A percentile compares a stretch with the other conserved stretches of the same genome.
Conservation (phyloP, 2,797 vertebrate species). For the Lates japonicus region DNA sequence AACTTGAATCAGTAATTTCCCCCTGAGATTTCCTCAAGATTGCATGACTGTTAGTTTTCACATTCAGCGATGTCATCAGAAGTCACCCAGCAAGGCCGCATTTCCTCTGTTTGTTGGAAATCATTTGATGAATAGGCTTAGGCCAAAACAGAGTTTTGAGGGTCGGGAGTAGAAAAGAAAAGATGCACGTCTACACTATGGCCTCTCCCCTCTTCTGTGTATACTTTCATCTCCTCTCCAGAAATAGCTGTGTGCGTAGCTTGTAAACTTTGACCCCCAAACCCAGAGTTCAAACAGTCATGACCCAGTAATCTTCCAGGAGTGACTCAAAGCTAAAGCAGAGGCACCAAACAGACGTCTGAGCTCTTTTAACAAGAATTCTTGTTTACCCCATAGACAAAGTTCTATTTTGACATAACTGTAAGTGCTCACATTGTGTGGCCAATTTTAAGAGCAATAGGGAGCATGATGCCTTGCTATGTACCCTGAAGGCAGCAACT, state of each 20-base stretch:
- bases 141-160: conserved; percentile 65
- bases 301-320: conserved; percentile 72
- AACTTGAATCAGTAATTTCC: conserved; percentile 52
- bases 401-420: conserved; percentile 32
- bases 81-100: conserved; percentile 52
- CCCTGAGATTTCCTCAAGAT: conserved; percentile 60
- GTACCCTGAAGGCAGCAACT: conserved; percentile 18
- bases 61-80: conserved; percentile 60
- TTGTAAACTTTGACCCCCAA: too few relatives aligned
- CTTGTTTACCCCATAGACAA: conserved; percentile 65
- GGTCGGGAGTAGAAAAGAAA: conserved; percentile 66
- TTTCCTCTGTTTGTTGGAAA: conserved; percentile 80
- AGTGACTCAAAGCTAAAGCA: conserved; percentile 65
- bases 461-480: background rate
- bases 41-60: conserved; percentile 61
- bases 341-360: conserved; percentile 57
- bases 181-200: conserved; percentile 65
- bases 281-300: conserved; percentile 76
- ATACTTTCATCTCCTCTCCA: conserved; percentile 64
- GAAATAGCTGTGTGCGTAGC: too few relatives aligned
- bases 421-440: conserved; percentile 36
- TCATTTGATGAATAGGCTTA: conserved; percentile 68
- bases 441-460: conserved; percentile 33
- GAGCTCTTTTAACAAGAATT: conserved; percentile 60
- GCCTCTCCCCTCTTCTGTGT: conserved; percentile 61